Percentiles rank a stretch among this genome's conserved stretches.
These are phyloP conservation scores for Eupithecia abbreviata DNA, from an alignment of 2,888 invertebrate genomes.

Conservation along the genomic window DNA sequence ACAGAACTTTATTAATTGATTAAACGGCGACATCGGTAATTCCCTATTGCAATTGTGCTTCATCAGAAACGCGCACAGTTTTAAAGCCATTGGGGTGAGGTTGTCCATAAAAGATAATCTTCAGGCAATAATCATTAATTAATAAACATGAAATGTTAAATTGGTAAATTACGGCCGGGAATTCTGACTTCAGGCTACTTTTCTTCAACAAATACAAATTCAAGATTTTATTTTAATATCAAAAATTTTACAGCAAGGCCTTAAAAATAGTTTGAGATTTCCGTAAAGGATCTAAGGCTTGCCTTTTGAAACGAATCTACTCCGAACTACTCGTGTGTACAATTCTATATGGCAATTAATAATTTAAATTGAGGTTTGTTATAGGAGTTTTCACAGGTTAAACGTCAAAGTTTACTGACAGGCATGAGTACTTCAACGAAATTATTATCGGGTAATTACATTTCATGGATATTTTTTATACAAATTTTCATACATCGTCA, in stretches of 20 bases:
- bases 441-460: too few species aligned
- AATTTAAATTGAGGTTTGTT: too few species aligned
- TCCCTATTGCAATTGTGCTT: slow-evolving; percentile 28
- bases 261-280: too few species aligned
- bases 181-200: not conserved
- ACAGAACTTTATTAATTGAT: slow-evolving; percentile 39
- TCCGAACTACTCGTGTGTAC: not conserved
- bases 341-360: too few species aligned
- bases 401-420: too few species aligned
- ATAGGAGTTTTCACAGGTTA: too few species aligned
- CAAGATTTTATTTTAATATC: not conserved
- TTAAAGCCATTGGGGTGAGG: not conserved
- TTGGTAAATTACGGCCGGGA: not conserved
- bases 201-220: not conserved
- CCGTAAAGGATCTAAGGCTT: not conserved
- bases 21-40: slow-evolving; percentile 32
- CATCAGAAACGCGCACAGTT: slow-evolving; percentile 9
- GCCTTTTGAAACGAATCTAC: not conserved
- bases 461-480: too few species aligned
- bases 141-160: not conserved
- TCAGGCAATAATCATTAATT: slow-evolving; percentile 21
- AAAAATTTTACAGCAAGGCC: too few species aligned
- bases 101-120: slow-evolving; percentile 27
- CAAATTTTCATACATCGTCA: too few species aligned
- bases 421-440: too few species aligned